Conservation (phyloP, 2,888 invertebrate species). For the Dynastes maya region DNA sequence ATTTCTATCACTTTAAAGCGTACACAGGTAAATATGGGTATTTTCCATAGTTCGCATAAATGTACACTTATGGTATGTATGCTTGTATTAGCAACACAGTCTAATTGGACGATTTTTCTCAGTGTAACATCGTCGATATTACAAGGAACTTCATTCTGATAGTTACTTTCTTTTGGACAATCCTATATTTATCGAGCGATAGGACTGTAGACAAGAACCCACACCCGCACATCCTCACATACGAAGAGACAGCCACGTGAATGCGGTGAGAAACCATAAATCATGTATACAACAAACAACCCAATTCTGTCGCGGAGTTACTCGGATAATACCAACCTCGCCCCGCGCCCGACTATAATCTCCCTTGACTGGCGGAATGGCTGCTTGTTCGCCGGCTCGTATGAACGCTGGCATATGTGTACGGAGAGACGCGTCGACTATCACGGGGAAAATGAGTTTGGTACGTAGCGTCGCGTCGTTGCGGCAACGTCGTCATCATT, state of each 20-base stretch:
- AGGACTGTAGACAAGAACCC: background rate
- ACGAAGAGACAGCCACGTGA: constrained; percentile 2
- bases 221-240: background rate
- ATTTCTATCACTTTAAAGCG: too few species aligned
- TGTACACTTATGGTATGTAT: too few species aligned
- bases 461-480: background rate
- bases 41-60: too few species aligned
- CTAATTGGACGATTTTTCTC: too few species aligned
- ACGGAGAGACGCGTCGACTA: background rate
- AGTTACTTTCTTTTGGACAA: too few species aligned
- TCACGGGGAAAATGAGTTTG: background rate
- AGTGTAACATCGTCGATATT: too few species aligned
- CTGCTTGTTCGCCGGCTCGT: background rate
- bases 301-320: constrained; percentile 35
- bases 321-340: constrained; percentile 21
- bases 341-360: background rate
- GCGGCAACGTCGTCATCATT: too few species aligned
- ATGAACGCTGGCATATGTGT: constrained; percentile 3
- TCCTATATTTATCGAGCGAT: background rate
- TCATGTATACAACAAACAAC: constrained; percentile 37
- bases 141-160: too few species aligned
- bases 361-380: background rate
- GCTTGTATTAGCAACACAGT: too few species aligned
- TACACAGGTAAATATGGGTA: too few species aligned
- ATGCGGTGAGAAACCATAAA: constrained; percentile 26